phyloP scores from a whole-genome alignment of 2,888 invertebrate species.

The Thera britannica region DNA sequence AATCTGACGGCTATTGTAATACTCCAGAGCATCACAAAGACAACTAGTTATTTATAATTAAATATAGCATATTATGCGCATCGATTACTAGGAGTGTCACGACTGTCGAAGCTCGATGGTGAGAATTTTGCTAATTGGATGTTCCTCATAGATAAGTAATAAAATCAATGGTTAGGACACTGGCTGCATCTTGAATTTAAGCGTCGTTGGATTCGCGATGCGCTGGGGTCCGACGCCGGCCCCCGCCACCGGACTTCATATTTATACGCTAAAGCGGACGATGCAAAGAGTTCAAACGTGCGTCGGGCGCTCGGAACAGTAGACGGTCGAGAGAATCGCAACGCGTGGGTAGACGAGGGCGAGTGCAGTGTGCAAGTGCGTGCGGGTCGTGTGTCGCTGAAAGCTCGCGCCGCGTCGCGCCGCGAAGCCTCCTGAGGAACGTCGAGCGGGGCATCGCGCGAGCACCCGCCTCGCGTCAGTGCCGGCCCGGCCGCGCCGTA shows the following conservation, averaged over 20 bases:
- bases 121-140: slow-evolving; percentile 79
- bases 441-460: slow-evolving; percentile 43
- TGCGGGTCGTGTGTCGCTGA: slow-evolving; percentile 81
- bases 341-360: slow-evolving; percentile 80
- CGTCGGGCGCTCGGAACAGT: slow-evolving; percentile 81
- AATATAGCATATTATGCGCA: slow-evolving; percentile 57
- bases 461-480: slow-evolving; percentile 76
- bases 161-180: slow-evolving; percentile 82
- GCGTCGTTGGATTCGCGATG: slow-evolving; percentile 81
- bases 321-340: slow-evolving; percentile 82
- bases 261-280: slow-evolving; percentile 83
- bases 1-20: slow-evolving; percentile 25
- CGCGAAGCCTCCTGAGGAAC: slow-evolving; percentile 77
- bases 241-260: slow-evolving; percentile 83
- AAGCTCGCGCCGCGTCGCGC: slow-evolving; percentile 82
- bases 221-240: slow-evolving; percentile 75
- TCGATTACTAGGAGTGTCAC: slow-evolving; percentile 67
- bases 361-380: slow-evolving; percentile 84
- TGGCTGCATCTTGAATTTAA: slow-evolving; percentile 81
- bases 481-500: slow-evolving; percentile 84
- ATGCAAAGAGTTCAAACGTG: slow-evolving; percentile 83
- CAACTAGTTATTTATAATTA: slow-evolving; percentile 56
- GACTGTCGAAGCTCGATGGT: slow-evolving; percentile 58
- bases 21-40: slow-evolving; percentile 45
- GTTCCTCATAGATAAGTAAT: slow-evolving; percentile 78